Evolutionary conservation across 1,140 invertebrate species (phyloP), one percentile per base, ranked within the genome.

Genomic region (Polyergus mexicanus): DNA sequence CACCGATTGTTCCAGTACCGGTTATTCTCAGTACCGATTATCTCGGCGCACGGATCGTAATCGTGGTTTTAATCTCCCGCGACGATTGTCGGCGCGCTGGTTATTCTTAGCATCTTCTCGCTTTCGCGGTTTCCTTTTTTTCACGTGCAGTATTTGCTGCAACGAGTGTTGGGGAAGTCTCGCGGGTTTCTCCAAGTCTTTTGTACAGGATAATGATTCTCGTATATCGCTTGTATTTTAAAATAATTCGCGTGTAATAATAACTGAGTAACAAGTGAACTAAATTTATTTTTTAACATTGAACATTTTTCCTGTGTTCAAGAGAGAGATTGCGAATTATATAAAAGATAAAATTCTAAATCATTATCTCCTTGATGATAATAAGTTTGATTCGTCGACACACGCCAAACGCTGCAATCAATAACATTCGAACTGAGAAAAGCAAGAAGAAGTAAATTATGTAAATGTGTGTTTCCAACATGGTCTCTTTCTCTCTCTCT

Each of bases 361-460:
- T 41, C 44, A 54, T 41, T 69, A 56, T 69, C 25, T 69, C 25
- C 35, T 28, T 69, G 25, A 10, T 71, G 10, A 47, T 22, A 51
- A 62, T 68, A 54, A 78, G 19, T 69, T 69, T 81, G 7, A 51
- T 80, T 47, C 16, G 19, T 41, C 28, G 76, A 68, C 56, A 56
- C 16, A 47, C 25, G 16, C 8, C 28, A 68, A 54, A 80, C 47
- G 47, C 72, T 32, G 68, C 38, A 22, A 41, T 51, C 35, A 72
- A 60, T 44, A 72, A 47, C 22, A 47, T 44, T 62, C 25, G 19
- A 25, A 8, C 28, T 22, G 68, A 47, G 38, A 44, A 44, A 60
- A 74, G 38, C 25, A 32, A 83, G 56, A 47, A 83, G 68, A 74
- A 13, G 72, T 83, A 74, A 83, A 83, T 74, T 74, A 83, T 83